phyloP scores from a whole-genome alignment of 2,113 vertebrate species.

The Regulus satrapa region DNA sequence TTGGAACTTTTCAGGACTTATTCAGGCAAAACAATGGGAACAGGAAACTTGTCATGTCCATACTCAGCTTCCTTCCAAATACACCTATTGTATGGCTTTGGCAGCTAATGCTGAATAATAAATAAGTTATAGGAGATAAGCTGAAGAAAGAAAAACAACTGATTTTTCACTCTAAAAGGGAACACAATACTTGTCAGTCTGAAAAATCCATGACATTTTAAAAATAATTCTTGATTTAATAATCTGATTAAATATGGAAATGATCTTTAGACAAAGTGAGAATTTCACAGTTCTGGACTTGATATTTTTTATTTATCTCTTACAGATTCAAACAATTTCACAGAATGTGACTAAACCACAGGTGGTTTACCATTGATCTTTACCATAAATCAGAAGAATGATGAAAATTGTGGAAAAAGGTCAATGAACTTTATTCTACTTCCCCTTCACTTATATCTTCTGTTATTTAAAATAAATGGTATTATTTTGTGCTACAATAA shows the following conservation, averaged over 20 bases:
- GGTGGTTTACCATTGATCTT: conserved; percentile 6
- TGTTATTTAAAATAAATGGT: conserved; percentile 25
- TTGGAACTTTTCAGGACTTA: not conserved
- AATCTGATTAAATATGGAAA: conserved; percentile 3
- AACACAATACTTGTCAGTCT: not conserved
- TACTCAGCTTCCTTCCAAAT: not conserved
- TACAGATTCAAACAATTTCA: not conserved
- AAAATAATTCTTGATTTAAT: not conserved
- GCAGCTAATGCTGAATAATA: not conserved
- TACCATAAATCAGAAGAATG: not conserved
- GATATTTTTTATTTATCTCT: not conserved
- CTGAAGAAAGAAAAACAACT: not conserved
- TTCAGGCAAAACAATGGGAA: not conserved
- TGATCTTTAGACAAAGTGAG: not conserved
- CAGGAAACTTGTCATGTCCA: not conserved
- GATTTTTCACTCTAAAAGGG: not conserved
- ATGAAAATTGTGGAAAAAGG: conserved; percentile 23
- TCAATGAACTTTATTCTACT: conserved; percentile 2
- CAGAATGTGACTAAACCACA: not conserved
- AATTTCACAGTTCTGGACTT: not conserved
- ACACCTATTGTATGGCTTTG: not conserved
- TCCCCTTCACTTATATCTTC: not conserved
- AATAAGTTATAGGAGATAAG: not conserved
- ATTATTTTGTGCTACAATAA: not conserved
- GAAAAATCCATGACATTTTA: not conserved